Evolutionary conservation across 2,888 invertebrate genomes (phyloP), one percentile per base, ranked within the genome.

Genomic region (Dryadula phaetusa): DNA sequence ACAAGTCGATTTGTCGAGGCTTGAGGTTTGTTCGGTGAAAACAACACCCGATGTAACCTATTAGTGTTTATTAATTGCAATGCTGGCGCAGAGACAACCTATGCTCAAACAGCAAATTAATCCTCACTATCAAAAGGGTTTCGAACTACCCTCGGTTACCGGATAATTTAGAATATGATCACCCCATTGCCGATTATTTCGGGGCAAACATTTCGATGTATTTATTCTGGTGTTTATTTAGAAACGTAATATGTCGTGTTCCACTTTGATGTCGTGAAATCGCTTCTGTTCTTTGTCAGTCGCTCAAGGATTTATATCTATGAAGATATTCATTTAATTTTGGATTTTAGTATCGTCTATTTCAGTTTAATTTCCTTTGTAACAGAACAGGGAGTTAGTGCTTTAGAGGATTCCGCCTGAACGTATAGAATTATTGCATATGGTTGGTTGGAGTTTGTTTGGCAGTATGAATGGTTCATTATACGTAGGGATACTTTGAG

Each of bases 211-310:
- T 91, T 88, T 86, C 90, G 87, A 90, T 88, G 86, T 91, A 90
- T 91, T 91, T 90, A 90, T 90, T 88, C 86, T 86, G 86, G 88
- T 92, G 92, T 92, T 92, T 92, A 91, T 92, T 91, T 87, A 88
- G 86, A 87, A 90, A 88, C 92, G 90, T 91, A 91, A 92, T 91
- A 91, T 91, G 92, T 92, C 90, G 90, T 90, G 89, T 90, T 90
- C 90, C 90, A 90, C 92, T 92, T 92, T 92, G 92, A 92, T 92
- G 92, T 92, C 90, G 87, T 90, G 89, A 90, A 91, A 91, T 90
- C 92, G 92, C 86, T 91, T 90, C 92, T 91, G 91, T 88, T 89
- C 89, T 88, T 88, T 87, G 90, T 91, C 92, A 90, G 85, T 78
- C 79, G 80, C 85, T 81, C 86, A 90, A 89, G 85, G 90, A 88